Evolutionary conservation across 2,888 invertebrate species (phyloP), one percentile per base, ranked within the genome.

Genomic region (Microplitis manilae): DNA sequence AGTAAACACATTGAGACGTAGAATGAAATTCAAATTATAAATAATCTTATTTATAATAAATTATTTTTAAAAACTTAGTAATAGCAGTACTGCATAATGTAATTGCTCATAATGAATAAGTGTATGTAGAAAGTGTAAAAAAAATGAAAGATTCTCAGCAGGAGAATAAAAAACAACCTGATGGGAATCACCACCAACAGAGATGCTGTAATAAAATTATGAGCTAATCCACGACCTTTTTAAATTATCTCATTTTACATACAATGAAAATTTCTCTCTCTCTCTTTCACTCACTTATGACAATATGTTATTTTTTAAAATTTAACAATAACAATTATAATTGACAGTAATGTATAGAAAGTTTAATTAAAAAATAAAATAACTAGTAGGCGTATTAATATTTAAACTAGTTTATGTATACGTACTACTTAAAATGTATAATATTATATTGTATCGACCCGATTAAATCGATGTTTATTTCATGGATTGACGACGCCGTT

Each of bases 201-300:
- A 65, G 65, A 71, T 76, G 76, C 65, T 65, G 67, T 71, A 76
- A 76, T 71, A 40, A 17, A 13, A 50, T 13, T 60, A 76, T 76
- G 76, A 76, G 61, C 76, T 76, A 76, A 76, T 67, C 38, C 64
- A 67, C 69, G 50, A 15, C 50, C 59, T 65, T 40, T 50, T 70
- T 60, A 38, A 6, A 60, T 8, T 38, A 50, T 64, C 65, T 65
- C 76, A 39, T 64, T 71, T 71, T 71, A 71, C 71, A 65, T 39
- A 65, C 59, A 4, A 60, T 9, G 7, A 30, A 17, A 65, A 41
- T 50, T 64, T 40, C 2, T 30, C 20, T 70, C 30, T 20, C 15
- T 62, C 15, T 62, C 71, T 59, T 30, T 20, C 59, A 6, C 5
- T 68, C 17, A 39, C 60, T 38, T 7, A 68, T 68, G 30, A 68